Base-by-base conservation (phyloP, 2,113 vertebrate genomes). In the Hippolais icterina region DNA sequence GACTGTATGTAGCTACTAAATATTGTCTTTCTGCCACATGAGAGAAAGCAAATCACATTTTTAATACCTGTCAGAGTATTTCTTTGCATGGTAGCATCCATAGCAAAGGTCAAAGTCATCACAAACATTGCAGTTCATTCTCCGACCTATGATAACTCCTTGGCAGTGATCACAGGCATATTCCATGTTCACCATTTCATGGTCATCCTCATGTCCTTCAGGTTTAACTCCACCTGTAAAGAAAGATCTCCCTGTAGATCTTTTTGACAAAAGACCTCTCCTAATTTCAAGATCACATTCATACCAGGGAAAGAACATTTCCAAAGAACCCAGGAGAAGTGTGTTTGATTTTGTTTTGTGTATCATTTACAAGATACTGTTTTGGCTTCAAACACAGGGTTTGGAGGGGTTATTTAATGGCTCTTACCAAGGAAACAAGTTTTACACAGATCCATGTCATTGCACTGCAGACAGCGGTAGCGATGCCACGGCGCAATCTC, bases 101-200 rank as follows among this genome's bases (percentile, higher is more conserved):
- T 99, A 99, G 98, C 99, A 99, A 85, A 99, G 98, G 95, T 99
- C 99, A 76, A 99, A 99, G 98, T 99, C 99, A 71, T 99, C 99
- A 22, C 99, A 99, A 27, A 99, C 99, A 1, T 99, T 99, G 95
- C 99, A 99, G 96, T 99, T 99, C 97, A 99, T 99, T 70, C 99
- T 98, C 87, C 99, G 99, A 95, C 99, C 99, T 28, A 99, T 99
- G 80, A 99, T 99, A 84, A 99, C 98, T n/a, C 99, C 99, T 92
- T 99, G 99, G 93, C 99, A 99, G 91, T 99, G 99, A 96, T 99
- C 98, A 79, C 99, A 99, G 49, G 99, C 98, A 15, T 99, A 99
- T 50, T 99, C 99, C 99, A 99, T 99, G 97, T 99, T 99, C 66
- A 99, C 99, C 99, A 99, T 99, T 96, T 99, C 99, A 33, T 99